Percentiles rank a stretch among this genome's conserved stretches.
Conservation (phyloP, 2,113 vertebrate genomes). For the Albula goreensis region DNA sequence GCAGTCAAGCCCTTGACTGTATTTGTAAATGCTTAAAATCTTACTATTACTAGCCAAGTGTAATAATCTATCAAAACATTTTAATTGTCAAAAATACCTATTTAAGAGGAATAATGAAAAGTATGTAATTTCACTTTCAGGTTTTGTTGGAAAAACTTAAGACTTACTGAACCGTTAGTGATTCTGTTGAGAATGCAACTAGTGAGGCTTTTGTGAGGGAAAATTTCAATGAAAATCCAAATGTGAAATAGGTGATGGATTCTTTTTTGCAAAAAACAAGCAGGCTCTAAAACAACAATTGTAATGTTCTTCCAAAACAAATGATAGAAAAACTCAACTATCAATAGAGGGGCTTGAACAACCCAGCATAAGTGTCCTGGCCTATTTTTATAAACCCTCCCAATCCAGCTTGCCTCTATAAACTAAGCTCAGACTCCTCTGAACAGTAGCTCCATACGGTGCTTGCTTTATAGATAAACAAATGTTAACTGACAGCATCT, state of each 20-base stretch:
- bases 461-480: neutral
- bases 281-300: neutral
- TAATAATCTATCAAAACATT: no score
- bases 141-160: no score
- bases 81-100: no score
- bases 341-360: neutral
- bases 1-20: neutral
- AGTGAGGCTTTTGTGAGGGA: no score
- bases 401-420: no score
- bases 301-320: neutral
- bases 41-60: neutral
- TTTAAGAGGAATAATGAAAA: no score
- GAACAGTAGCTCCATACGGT: neutral
- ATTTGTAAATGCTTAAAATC: neutral
- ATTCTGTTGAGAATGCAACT: no score
- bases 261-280: neutral
- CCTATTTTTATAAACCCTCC: neutral
- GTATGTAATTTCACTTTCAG: no score
- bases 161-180: no score
- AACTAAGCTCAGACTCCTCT: neutral
- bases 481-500: neutral
- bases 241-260: no score
- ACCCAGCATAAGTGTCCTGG: neutral
- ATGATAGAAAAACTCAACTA: neutral
- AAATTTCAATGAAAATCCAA: no score